Conservation (phyloP, 2,797 vertebrate genomes). For the Ceyx erithaca region DNA sequence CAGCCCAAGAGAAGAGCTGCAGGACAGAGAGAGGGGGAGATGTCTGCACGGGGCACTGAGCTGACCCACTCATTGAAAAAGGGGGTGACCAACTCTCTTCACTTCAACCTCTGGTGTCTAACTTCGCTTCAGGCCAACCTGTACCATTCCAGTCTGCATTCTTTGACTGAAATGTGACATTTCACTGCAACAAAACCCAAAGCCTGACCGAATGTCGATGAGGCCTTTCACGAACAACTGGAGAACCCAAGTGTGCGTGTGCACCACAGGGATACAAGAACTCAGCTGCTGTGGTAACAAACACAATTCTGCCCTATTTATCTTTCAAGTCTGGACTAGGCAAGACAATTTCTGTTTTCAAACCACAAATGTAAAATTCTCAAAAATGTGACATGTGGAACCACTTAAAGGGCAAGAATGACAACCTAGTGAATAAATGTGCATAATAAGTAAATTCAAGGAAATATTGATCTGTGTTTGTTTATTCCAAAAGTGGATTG, state of each 20-base stretch:
- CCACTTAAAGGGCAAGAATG: neutral
- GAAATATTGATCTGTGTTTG: neutral
- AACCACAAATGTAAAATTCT: neutral
- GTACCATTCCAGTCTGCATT: neutral
- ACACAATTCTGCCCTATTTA: neutral
- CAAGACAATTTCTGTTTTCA: neutral
- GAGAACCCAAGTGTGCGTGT: neutral
- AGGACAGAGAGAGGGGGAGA: neutral
- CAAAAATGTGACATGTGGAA: neutral
- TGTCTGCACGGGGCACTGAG: rapidly evolving
- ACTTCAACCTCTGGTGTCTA: neutral
- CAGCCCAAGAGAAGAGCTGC: neutral
- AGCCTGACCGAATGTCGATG: neutral
- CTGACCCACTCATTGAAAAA: neutral
- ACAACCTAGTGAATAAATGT: neutral
- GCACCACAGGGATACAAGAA: neutral
- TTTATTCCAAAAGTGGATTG: neutral
- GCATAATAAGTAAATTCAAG: neutral
- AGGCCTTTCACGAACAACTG: neutral
- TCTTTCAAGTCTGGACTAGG: neutral
- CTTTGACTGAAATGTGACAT: neutral
- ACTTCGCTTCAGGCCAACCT: neutral
- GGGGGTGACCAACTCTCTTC: neutral
- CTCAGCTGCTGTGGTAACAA: neutral
- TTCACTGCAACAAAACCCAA: neutral